These are phyloP conservation scores for Verasper variegatus DNA, from an alignment of 2,113 vertebrate genomes.

Conservation along the genomic window DNA sequence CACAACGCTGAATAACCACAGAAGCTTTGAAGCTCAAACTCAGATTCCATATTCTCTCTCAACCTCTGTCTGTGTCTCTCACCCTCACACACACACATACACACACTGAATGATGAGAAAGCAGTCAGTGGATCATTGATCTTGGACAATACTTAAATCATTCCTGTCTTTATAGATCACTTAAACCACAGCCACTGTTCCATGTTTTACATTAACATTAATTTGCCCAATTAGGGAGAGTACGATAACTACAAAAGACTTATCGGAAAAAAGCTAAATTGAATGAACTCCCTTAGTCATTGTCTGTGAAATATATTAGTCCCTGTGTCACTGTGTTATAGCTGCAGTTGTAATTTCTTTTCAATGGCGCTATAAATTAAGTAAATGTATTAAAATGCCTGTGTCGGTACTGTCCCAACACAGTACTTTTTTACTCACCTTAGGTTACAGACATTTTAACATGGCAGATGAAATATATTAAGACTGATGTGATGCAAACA, in stretches of 20 bases:
- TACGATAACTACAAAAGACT: background rate
- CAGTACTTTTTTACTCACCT: background rate
- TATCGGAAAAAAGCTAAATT: background rate
- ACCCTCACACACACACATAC: background rate
- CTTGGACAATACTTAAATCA: background rate
- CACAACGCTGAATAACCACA: slow-evolving; percentile 10
- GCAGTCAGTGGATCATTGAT: slow-evolving; percentile 10
- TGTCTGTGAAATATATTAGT: background rate
- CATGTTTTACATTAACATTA: slow-evolving; percentile 7
- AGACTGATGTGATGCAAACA: background rate
- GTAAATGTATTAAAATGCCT: background rate
- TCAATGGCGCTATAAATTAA: background rate
- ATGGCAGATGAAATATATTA: background rate
- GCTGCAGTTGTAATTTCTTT: background rate
- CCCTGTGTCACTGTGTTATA: background rate
- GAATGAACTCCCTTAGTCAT: slow-evolving; percentile 2
- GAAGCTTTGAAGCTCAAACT: slow-evolving; percentile 31
- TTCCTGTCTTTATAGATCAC: slow-evolving; percentile 1
- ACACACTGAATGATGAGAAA: background rate
- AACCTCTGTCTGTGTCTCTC: slow-evolving; percentile 7
- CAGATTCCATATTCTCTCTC: slow-evolving; percentile 22
- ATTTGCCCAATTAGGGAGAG: slow-evolving; percentile 9
- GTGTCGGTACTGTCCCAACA: no score
- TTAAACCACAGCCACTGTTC: background rate
- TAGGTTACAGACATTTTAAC: background rate